Percentiles rank a stretch among this genome's conserved stretches.
Conservation (phyloP, 2,888 invertebrate species). For the Apamea crenata region DNA sequence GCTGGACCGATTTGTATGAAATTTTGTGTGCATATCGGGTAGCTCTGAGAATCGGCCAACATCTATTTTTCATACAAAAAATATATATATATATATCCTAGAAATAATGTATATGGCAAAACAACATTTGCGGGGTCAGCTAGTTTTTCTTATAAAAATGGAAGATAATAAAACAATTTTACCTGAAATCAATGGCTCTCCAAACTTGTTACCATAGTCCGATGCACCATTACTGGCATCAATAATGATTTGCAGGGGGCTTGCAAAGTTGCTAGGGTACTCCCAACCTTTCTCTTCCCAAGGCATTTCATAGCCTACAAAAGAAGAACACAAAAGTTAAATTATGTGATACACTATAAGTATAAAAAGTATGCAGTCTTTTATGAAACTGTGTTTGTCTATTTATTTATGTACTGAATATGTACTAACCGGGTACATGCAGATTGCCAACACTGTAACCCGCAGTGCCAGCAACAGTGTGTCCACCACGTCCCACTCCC, state of each 20-base stretch:
- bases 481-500: slow-evolving; percentile 97
- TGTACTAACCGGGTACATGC: slow-evolving; percentile 93
- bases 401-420: neutral
- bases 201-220: slow-evolving; percentile 99
- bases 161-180: slow-evolving; percentile 21
- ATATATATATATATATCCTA: no score
- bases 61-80: no score
- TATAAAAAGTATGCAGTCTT: neutral
- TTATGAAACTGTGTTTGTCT: neutral
- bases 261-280: slow-evolving; percentile 97
- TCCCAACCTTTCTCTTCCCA: slow-evolving; percentile 95
- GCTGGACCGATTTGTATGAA: no score
- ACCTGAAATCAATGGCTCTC: slow-evolving; percentile 96
- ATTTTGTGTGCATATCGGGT: no score
- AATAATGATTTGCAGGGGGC: slow-evolving; percentile 96
- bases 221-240: slow-evolving; percentile 99
- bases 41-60: no score
- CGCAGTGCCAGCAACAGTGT: slow-evolving; percentile 98
- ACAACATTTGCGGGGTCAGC: no score
- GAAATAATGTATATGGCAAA: no score
- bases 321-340: slow-evolving; percentile 32
- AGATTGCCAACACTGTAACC: slow-evolving; percentile 99
- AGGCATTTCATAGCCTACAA: slow-evolving; percentile 94
- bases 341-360: neutral
- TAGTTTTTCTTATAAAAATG: neutral